phyloP scores from a whole-genome alignment of 2,888 invertebrate genomes.

The Apotomis betuletana region DNA sequence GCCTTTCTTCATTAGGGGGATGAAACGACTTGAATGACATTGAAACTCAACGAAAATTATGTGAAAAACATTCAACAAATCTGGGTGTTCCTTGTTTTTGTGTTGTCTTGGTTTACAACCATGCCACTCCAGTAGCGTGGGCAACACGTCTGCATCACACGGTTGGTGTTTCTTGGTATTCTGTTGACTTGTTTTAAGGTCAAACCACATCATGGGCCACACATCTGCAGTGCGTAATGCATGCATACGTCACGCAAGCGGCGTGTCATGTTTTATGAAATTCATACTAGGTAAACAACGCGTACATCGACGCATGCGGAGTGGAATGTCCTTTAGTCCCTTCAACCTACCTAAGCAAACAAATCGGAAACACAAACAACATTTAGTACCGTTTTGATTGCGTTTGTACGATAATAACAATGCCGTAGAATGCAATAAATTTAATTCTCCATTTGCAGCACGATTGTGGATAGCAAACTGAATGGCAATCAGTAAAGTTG shows the following conservation, averaged over 20 bases:
- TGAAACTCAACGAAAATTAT: slow-evolving; percentile 1
- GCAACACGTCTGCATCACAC: too few species aligned
- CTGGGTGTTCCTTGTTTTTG: background rate
- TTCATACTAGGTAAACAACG: too few species aligned
- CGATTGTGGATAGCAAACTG: background rate
- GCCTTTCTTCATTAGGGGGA: slow-evolving; percentile 15
- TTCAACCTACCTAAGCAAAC: background rate
- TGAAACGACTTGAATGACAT: slow-evolving; percentile 4
- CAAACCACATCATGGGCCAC: too few species aligned
- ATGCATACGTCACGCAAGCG: too few species aligned
- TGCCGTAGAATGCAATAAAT: slow-evolving; percentile 23
- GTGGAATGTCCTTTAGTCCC: background rate
- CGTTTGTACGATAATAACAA: slow-evolving; percentile 18
- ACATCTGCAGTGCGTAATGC: too few species aligned
- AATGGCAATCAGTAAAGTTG: slow-evolving; percentile 27
- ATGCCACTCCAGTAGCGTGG: too few species aligned
- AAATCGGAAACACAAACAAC: slow-evolving; percentile 27
- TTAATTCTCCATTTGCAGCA: slow-evolving; percentile 10
- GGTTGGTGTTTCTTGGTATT: too few species aligned
- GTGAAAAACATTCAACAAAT: background rate
- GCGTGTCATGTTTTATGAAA: too few species aligned
- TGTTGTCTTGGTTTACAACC: background rate
- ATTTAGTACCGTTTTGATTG: slow-evolving; percentile 18
- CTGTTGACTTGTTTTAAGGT: too few species aligned
- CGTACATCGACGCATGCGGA: too few species aligned